Conservation (phyloP, 35 echinoderm and acorn worm genomes). For the Stichopus chloronotus region DNA sequence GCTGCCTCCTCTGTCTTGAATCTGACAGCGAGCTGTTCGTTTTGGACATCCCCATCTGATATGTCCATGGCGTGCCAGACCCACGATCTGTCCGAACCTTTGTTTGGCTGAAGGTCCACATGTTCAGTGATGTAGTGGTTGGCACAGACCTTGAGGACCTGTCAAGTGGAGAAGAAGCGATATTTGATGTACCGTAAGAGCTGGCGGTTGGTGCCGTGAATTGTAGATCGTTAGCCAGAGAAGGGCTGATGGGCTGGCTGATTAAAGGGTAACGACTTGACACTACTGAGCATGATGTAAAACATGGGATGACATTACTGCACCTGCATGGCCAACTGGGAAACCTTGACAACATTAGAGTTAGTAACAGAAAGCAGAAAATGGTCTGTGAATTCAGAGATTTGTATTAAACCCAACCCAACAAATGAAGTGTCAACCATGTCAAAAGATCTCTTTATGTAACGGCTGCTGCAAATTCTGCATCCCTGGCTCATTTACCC, state of each 20-base stretch:
- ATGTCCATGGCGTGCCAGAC: slow-evolving; percentile 94
- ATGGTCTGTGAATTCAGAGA: no score
- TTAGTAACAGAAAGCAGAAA: no score
- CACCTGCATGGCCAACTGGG: no score
- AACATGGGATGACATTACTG: no score
- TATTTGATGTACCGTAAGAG: not conserved
- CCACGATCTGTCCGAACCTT: slow-evolving; percentile 74
- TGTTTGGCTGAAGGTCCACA: slow-evolving; percentile 70
- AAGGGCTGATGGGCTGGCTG: not conserved
- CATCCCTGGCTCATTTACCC: no score
- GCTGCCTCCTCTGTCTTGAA: slow-evolving; percentile 84
- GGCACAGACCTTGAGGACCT: slow-evolving; percentile 83
- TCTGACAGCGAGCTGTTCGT: slow-evolving; percentile 81
- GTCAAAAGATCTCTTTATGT: no score
- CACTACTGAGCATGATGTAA: not conserved
- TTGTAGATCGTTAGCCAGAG: not conserved
- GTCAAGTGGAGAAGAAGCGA: not conserved
- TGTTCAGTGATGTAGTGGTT: slow-evolving; percentile 78
- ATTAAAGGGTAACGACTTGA: not conserved
- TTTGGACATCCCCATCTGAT: slow-evolving; percentile 67
- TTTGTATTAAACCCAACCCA: no score
- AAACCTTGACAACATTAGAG: no score
- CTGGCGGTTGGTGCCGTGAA: not conserved
- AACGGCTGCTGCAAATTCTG: no score
- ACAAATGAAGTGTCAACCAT: no score